phyloP scores from a whole-genome alignment of 2,113 vertebrate genomes.

The Seriola rivoliana region DNA sequence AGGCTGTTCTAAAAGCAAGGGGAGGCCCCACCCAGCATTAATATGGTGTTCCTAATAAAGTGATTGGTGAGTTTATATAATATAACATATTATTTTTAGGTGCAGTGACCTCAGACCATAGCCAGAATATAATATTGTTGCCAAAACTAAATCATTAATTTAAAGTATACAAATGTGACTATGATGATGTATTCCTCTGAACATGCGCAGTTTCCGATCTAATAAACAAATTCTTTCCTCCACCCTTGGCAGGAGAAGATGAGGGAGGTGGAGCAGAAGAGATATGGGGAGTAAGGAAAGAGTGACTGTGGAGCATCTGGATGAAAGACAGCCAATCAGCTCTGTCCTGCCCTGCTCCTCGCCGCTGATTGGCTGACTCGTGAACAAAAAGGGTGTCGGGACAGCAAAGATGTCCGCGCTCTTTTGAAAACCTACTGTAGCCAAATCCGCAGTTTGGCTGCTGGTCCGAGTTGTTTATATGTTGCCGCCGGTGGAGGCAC shows the following conservation, averaged over 20 bases:
- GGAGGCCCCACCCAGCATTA: too few species aligned
- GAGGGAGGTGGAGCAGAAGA: neutral
- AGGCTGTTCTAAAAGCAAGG: too few species aligned
- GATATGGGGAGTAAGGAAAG: neutral
- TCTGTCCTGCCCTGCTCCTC: neutral
- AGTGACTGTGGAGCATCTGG: neutral
- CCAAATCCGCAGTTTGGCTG: conserved; percentile 26
- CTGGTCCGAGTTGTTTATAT: conserved; percentile 45
- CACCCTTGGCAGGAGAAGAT: neutral
- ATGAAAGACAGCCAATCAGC: conserved; percentile 23
- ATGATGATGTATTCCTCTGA: neutral
- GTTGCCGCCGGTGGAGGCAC: conserved; percentile 24
- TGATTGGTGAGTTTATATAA: too few species aligned
- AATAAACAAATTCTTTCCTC: neutral
- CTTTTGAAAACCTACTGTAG: conserved; percentile 82
- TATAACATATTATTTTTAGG: too few species aligned
- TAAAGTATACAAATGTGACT: neutral
- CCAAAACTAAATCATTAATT: too few species aligned
- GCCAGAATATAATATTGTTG: too few species aligned
- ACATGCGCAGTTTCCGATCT: neutral
- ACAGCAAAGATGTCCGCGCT: conserved; percentile 91
- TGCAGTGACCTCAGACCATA: too few species aligned
- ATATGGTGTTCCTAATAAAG: too few species aligned
- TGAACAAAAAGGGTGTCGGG: conserved; percentile 84
- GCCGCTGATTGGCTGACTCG: conserved; percentile 74